These are phyloP conservation scores for Apocrypta bakeri DNA, from an alignment of 1,140 invertebrate species.

Conservation along the genomic window DNA sequence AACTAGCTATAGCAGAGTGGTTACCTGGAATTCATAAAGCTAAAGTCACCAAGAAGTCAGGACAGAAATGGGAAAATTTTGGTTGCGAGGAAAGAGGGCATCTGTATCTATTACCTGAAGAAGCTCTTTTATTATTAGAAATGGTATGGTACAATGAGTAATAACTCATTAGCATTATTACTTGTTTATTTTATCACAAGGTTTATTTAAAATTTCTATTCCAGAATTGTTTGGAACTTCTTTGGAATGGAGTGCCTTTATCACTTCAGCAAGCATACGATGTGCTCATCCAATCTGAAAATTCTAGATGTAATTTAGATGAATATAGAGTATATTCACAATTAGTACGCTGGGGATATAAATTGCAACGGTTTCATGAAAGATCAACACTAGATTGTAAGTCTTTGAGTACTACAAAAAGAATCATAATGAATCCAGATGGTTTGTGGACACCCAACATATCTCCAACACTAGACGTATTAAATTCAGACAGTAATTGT, in stretches of 20 bases:
- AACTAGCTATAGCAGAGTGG: conserved; percentile 78
- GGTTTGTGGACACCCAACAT: conserved; percentile 57
- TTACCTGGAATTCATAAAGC: conserved; percentile 75
- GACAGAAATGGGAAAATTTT: conserved; percentile 76
- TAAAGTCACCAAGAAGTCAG: conserved; percentile 76
- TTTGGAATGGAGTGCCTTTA: conserved; percentile 75
- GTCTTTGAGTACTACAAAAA: conserved; percentile 56
- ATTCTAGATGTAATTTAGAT: conserved; percentile 71
- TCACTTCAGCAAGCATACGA: conserved; percentile 79
- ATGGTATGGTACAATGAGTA: conserved; percentile 73
- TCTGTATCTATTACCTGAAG: conserved; percentile 77
- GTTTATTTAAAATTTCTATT: conserved; percentile 52
- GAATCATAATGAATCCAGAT: conserved; percentile 67
- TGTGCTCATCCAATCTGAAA: conserved; percentile 72
- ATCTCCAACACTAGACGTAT: conserved; percentile 17
- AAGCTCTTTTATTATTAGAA: conserved; percentile 79
- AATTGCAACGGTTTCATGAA: conserved; percentile 66
- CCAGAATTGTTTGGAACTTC: conserved; percentile 77
- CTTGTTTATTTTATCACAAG: background rate
- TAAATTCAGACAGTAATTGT: conserved; percentile 49
- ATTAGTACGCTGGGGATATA: conserved; percentile 77
- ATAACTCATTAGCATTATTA: background rate
- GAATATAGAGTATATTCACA: conserved; percentile 80
- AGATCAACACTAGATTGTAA: conserved; percentile 50
- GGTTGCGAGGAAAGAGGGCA: conserved; percentile 72